Conservation (phyloP, 2,797 vertebrate species). For the Microctenopoma stevenorrisi region DNA sequence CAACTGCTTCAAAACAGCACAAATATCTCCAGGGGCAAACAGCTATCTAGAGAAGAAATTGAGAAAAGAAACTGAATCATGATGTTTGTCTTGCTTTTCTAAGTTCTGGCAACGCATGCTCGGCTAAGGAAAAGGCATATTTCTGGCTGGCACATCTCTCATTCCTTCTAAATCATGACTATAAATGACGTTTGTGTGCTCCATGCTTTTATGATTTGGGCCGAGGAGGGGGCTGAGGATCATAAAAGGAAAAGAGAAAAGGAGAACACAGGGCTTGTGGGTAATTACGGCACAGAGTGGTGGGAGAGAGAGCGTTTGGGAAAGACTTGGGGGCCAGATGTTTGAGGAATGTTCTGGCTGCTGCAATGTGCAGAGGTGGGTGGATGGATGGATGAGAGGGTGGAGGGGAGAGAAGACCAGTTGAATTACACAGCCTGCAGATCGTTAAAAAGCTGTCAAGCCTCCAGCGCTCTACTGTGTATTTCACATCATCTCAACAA, state of each 20-base stretch:
- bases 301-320: constrained; percentile 73
- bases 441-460: constrained; percentile 82
- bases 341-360: constrained; percentile 87
- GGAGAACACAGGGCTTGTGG: constrained; percentile 83
- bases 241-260: constrained; percentile 84
- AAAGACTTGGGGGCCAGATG: constrained; percentile 84
- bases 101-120: constrained; percentile 50
- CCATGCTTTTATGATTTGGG: constrained; percentile 72
- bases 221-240: constrained; percentile 58
- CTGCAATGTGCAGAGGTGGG: constrained; percentile 69
- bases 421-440: constrained; percentile 81
- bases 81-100: constrained; percentile 64
- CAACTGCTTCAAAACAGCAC: constrained; percentile 49
- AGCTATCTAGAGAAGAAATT: constrained; percentile 50
- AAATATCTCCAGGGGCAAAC: constrained; percentile 61
- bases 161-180: constrained; percentile 68
- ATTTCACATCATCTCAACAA: constrained; percentile 72
- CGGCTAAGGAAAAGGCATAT: constrained; percentile 50
- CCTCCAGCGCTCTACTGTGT: constrained; percentile 78
- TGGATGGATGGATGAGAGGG: constrained; percentile 58
- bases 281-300: constrained; percentile 79
- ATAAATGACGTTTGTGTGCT: constrained; percentile 71
- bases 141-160: constrained; percentile 67
- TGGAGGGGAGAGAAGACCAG: constrained; percentile 67
- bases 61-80: constrained; percentile 59